Evolutionary conservation across 2,797 vertebrate species (phyloP).

Genomic region (Mormyrops attenuatus): DNA sequence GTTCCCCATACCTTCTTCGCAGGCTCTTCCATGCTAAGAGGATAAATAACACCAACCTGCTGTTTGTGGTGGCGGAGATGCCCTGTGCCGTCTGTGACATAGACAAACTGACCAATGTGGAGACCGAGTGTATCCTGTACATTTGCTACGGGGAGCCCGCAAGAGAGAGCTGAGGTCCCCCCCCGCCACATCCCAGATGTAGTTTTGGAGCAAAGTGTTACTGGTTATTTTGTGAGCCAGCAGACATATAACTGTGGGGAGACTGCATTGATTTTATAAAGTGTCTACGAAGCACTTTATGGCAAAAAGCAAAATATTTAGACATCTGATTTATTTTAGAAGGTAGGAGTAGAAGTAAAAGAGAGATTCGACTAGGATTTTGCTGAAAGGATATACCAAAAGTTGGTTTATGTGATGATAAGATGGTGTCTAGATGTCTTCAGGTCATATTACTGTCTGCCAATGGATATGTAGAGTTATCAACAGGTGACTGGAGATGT

Average conservation of each 20-base stretch:
- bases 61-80: constrained; percentile 94
- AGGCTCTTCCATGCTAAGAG: constrained; percentile 91
- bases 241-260: not conserved
- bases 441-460: not conserved
- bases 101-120: constrained; percentile 79
- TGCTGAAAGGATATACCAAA: not conserved
- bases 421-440: not conserved
- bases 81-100: constrained; percentile 93
- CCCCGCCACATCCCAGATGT: not conserved
- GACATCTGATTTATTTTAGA: constrained; percentile 11
- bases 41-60: constrained; percentile 87
- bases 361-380: not conserved
- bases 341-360: not conserved
- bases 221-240: not conserved
- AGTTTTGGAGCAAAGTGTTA: not conserved
- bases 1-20: not conserved
- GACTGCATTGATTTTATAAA: not conserved
- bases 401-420: not conserved
- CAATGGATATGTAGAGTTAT: not conserved
- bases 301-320: not conserved
- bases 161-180: not conserved
- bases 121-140: constrained; percentile 89
- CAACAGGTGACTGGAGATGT: not conserved
- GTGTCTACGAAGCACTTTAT: not conserved
- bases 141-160: not conserved